phyloP scores from a whole-genome alignment of 2,888 invertebrate genomes.

The Philaethria dido region DNA sequence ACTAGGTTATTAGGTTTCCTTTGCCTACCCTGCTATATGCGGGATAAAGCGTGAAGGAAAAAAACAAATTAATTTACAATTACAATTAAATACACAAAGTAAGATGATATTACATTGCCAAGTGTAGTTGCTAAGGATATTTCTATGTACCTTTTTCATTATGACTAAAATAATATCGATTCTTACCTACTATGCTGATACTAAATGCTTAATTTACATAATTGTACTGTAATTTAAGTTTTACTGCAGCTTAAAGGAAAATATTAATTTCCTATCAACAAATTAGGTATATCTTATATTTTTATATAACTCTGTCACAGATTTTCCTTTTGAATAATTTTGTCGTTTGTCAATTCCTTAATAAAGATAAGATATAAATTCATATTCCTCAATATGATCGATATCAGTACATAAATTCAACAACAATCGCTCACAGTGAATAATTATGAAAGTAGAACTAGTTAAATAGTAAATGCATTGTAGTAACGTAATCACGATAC shows the following conservation, averaged over 20 bases:
- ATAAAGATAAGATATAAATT: background rate
- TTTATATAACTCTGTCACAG: background rate
- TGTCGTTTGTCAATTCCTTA: background rate
- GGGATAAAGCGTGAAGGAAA: too few relatives aligned
- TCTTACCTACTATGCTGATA: background rate
- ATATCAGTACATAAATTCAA: background rate
- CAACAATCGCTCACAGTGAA: background rate
- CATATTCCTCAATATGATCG: background rate
- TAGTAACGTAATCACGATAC: constrained; percentile 25
- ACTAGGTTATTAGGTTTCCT: too few relatives aligned
- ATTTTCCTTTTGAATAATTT: too few relatives aligned
- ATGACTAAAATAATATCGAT: too few relatives aligned
- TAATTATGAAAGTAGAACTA: constrained; percentile 18
- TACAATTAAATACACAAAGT: too few relatives aligned
- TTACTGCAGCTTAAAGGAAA: background rate
- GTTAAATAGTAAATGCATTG: constrained; percentile 6
- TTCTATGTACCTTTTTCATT: too few relatives aligned
- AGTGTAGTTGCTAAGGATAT: too few relatives aligned
- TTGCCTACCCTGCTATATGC: too few relatives aligned
- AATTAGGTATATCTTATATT: background rate
- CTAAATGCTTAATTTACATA: background rate
- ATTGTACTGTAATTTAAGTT: background rate
- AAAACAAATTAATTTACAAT: too few relatives aligned
- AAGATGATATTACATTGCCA: too few relatives aligned
- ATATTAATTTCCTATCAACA: background rate